Evolutionary conservation across 2,113 vertebrate genomes (phyloP).

Genomic region (Dasyprocta punctata): DNA sequence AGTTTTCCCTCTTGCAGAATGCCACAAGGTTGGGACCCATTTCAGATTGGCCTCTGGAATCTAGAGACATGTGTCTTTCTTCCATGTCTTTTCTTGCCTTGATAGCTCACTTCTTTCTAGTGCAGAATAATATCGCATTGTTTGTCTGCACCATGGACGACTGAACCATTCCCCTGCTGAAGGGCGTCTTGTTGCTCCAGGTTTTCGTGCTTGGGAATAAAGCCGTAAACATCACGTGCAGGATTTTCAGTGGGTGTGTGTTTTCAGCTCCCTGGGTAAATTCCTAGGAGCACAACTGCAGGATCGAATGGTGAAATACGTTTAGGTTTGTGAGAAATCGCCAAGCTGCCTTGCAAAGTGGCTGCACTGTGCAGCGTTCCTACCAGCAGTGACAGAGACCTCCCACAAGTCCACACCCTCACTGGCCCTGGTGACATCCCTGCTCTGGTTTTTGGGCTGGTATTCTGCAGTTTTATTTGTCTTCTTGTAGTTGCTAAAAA

Average conservation of each 20-base stretch:
- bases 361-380: rapidly evolving
- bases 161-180: not conserved
- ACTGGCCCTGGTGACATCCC: not conserved
- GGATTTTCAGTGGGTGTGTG: not conserved
- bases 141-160: not conserved
- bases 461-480: not conserved
- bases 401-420: too few species aligned
- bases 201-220: not conserved
- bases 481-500: not conserved
- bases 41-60: not conserved
- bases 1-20: not conserved
- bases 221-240: not conserved
- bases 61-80: not conserved
- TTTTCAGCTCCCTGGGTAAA: not conserved
- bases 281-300: not conserved
- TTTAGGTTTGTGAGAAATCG: not conserved
- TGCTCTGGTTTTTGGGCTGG: not conserved
- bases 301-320: not conserved
- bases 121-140: not conserved
- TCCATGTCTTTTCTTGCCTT: not conserved
- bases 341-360: not conserved
- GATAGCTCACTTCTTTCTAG: not conserved
- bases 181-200: not conserved
- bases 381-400: rapidly evolving
- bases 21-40: not conserved